Evolutionary conservation across 2,888 invertebrate genomes (phyloP), one percentile per base, ranked within the genome.

Genomic region (Lasioglossum lativentre): DNA sequence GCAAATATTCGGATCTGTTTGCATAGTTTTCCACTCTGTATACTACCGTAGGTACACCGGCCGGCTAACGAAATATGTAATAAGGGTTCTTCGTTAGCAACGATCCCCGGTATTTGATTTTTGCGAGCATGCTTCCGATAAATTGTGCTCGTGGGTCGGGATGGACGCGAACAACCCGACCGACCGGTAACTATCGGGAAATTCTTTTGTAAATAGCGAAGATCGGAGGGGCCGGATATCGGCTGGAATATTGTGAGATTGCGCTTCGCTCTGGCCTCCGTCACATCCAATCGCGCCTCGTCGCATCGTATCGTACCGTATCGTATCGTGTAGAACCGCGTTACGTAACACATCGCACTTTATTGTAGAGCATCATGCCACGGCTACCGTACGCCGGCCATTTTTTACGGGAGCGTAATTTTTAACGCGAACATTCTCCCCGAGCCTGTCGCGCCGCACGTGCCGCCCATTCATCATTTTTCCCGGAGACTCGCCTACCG

Each of bases 191-290:
- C 23, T 59, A 23, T 42, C 3, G 42, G n/a, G 42, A 59, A 70
- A 82, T 82, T 74, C 70, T 30, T 80, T 6, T 19, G 16, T 14
- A 23, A 56, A 45, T 72, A 40, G 10, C 72, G 5, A 70, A 80
- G n/a, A 72, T 59, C 16, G 30, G 40, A 45, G 40, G 52, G 38
- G 27, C 4, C 38, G 40, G 12, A 56, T 47, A 63, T 59, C 23
- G 14, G 47, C 16, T 47, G 47, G 47, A 47, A 71, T 45, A 38
- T 71, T 40, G 40, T 4, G 42, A 63, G 70, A 63, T 80, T 76
- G 47, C 76, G 45, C 16, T 70, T 56, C 56, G n/a, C 10, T 42
- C 40, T 42, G 40, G 10, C 12, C 40, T n/a, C n/a, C n/a, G n/a
- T n/a, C n/a, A n/a, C n/a, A n/a, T n/a, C n/a, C n/a, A n/a, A n/a